Evolutionary conservation across 2,888 invertebrate species (phyloP).

Genomic region (Drosophila fungiperda): DNA sequence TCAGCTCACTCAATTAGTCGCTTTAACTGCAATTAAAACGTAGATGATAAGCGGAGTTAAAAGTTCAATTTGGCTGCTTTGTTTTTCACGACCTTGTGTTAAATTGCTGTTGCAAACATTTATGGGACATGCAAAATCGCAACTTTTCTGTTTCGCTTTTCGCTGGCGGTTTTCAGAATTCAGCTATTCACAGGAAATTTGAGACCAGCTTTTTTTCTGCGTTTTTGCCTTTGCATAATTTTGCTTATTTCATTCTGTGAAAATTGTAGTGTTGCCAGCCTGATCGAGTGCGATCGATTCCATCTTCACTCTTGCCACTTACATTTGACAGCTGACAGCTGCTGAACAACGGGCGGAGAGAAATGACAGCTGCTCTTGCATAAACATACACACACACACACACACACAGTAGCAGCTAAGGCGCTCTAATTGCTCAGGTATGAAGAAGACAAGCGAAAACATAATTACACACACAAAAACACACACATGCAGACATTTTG

Average conservation of each 20-base stretch:
- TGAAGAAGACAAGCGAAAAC: conserved; percentile 58
- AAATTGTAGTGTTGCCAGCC: conserved; percentile 43
- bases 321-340: conserved; percentile 59
- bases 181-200: conserved; percentile 62
- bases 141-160: conserved; percentile 21
- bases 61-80: conserved; percentile 48
- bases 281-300: conserved; percentile 53
- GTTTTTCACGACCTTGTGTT: conserved; percentile 70
- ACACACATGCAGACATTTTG: conserved; percentile 59
- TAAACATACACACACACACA: conserved; percentile 24
- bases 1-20: conserved; percentile 65
- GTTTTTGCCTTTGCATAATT: conserved; percentile 9
- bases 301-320: conserved; percentile 41
- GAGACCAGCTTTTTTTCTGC: conserved; percentile 46
- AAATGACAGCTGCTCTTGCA: conserved; percentile 53
- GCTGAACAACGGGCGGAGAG: conserved; percentile 25
- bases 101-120: conserved; percentile 59
- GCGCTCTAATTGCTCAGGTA: conserved; percentile 77
- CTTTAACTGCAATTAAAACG: conserved; percentile 50
- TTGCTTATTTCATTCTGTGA: conserved; percentile 12
- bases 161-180: conserved; percentile 26
- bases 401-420: conserved; percentile 16
- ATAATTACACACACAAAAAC: conserved; percentile 48
- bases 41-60: conserved; percentile 41
- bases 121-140: conserved; percentile 27